Conservation (phyloP, 2,888 invertebrate species). For the Carcina quercana region DNA sequence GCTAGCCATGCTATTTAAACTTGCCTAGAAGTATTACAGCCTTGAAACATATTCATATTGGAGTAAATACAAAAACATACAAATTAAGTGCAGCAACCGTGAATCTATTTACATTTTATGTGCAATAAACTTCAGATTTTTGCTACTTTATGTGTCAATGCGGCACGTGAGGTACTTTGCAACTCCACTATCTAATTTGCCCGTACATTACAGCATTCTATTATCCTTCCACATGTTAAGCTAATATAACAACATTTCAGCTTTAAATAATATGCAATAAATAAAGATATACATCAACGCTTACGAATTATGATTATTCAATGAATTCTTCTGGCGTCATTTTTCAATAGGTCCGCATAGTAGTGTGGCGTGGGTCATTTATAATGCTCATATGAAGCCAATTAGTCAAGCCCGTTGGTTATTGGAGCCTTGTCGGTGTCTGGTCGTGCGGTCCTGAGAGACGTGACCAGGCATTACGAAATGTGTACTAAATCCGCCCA, state of each 20-base stretch:
- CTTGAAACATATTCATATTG: too few relatives aligned
- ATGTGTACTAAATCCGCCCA: constrained; percentile 26
- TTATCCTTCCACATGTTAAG: too few relatives aligned
- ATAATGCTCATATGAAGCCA: constrained; percentile 15
- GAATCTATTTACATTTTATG: too few relatives aligned
- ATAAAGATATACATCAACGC: constrained; percentile 2
- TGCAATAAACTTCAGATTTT: too few relatives aligned
- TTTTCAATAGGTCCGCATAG: constrained; percentile 3
- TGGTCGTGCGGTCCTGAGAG: constrained; percentile 7
- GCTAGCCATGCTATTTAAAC: too few relatives aligned
- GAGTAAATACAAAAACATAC: too few relatives aligned
- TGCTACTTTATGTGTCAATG: too few relatives aligned
- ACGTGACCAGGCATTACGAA: constrained; percentile 11
- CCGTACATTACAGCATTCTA: too few relatives aligned
- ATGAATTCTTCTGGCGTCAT: constrained; percentile 3
- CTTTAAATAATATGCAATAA: not conserved
- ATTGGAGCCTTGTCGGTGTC: constrained; percentile 15
- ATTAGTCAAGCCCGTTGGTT: constrained; percentile 19
- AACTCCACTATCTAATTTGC: too few relatives aligned
- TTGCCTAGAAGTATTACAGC: too few relatives aligned
- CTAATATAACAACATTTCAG: not conserved
- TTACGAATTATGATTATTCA: constrained; percentile 1
- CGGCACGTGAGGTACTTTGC: too few relatives aligned
- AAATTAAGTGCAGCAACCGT: too few relatives aligned
- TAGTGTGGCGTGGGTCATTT: constrained; percentile 8